Conservation (phyloP, 2,113 vertebrate species). For the Macquaria australasica region DNA sequence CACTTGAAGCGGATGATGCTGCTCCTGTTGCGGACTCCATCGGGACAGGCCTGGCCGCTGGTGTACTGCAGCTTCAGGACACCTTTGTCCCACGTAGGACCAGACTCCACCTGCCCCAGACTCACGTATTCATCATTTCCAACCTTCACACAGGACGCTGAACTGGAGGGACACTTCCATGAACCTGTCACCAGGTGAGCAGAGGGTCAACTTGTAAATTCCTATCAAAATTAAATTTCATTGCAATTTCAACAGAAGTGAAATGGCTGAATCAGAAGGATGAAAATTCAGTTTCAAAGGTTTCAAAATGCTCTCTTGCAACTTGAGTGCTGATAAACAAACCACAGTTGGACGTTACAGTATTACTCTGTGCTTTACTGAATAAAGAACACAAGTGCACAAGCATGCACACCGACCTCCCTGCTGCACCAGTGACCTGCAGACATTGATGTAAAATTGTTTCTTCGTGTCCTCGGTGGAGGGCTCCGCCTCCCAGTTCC, state of each 20-base stretch:
- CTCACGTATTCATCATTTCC: constrained; percentile 84
- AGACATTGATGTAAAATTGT: constrained; percentile 92
- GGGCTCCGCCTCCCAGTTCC: constrained; percentile 90
- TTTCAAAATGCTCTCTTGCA: neutral
- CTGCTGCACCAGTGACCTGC: constrained; percentile 91
- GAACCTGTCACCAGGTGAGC: constrained; percentile 57
- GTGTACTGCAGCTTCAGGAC: constrained; percentile 86
- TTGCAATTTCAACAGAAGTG: too few relatives aligned
- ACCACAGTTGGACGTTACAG: neutral
- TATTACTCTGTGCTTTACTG: neutral
- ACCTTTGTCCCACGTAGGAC: constrained; percentile 81
- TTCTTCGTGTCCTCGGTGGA: constrained; percentile 68
- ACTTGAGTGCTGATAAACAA: neutral
- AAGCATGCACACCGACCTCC: constrained; percentile 72
- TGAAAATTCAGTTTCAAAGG: neutral
- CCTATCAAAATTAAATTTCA: neutral
- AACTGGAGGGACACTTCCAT: constrained; percentile 87
- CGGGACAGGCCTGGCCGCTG: constrained; percentile 88
- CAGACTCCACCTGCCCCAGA: constrained; percentile 87
- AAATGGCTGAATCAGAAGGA: neutral
- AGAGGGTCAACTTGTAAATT: neutral
- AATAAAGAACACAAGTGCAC: neutral
- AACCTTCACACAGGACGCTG: constrained; percentile 87
- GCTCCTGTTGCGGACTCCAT: constrained; percentile 82
- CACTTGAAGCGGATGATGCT: constrained; percentile 92